These are phyloP conservation scores for Betta splendens DNA, from an alignment of 2,797 vertebrate species.

Conservation along the genomic window DNA sequence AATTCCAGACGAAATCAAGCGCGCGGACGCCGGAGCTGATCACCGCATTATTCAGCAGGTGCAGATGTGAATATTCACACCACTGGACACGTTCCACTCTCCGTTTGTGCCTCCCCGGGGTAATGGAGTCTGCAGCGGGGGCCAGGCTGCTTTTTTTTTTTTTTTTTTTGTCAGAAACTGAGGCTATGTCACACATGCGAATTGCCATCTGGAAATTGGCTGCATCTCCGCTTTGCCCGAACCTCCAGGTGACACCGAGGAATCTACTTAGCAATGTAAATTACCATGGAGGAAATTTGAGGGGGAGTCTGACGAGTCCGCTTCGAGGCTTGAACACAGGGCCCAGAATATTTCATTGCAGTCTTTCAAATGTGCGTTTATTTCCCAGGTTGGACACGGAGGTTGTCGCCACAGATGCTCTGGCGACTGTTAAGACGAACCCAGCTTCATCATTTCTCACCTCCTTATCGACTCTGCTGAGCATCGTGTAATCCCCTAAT, in stretches of 20 bases:
- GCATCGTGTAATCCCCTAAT: conserved; percentile 64
- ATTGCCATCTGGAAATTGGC: conserved; percentile 69
- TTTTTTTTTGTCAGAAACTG: conserved; percentile 45
- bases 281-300: conserved; percentile 48
- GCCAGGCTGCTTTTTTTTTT: conserved; percentile 33
- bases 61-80: conserved; percentile 76
- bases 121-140: conserved; percentile 67
- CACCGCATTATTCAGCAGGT: conserved; percentile 78
- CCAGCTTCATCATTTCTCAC: conserved; percentile 39
- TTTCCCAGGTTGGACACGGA: conserved; percentile 52
- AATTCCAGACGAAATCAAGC: conserved; percentile 58
- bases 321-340: conserved; percentile 42
- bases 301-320: conserved; percentile 52
- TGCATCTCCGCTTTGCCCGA: conserved; percentile 50
- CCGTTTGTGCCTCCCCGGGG: conserved; percentile 48
- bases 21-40: conserved; percentile 52
- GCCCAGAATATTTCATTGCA: conserved; percentile 59
- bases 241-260: conserved; percentile 71
- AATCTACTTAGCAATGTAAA: conserved; percentile 71
- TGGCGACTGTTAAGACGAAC: conserved; percentile 32
- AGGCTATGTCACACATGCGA: conserved; percentile 61
- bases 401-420: no score
- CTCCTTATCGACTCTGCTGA: conserved; percentile 48
- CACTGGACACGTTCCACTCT: conserved; percentile 69
- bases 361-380: conserved; percentile 59